These are phyloP conservation scores for Antheraea assamensis DNA, from an alignment of 2,888 invertebrate genomes.

Conservation along the genomic window DNA sequence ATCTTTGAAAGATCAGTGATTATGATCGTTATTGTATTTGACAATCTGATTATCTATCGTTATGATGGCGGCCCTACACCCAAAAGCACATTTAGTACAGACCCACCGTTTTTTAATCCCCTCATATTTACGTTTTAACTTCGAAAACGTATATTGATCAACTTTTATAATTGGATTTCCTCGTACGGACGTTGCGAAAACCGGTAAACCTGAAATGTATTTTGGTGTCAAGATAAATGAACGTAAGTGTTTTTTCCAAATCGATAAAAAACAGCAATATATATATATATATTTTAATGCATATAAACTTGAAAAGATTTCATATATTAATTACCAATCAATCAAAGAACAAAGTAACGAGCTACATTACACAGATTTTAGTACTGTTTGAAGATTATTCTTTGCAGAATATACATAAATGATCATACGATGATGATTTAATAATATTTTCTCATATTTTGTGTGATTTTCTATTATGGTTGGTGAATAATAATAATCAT, in stretches of 20 bases:
- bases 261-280: neutral
- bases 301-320: neutral
- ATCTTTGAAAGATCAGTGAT: slow-evolving; percentile 12
- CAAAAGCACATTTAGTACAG: slow-evolving; percentile 37
- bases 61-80: slow-evolving; percentile 28
- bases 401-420: no score
- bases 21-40: slow-evolving; percentile 30
- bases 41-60: slow-evolving; percentile 36
- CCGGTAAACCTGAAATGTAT: slow-evolving; percentile 27
- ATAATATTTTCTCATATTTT: no score
- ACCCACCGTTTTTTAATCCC: slow-evolving; percentile 37
- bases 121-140: slow-evolving; percentile 25
- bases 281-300: neutral
- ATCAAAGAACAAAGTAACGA: neutral
- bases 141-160: slow-evolving; percentile 41
- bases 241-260: neutral
- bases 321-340: neutral
- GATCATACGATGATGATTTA: neutral
- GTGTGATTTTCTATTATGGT: no score
- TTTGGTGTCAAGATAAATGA: neutral
- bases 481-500: no score
- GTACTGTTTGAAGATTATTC: neutral
- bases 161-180: slow-evolving; percentile 44
- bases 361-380: neutral
- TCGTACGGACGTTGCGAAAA: slow-evolving; percentile 35